These are phyloP conservation scores for Theocolax elegans DNA, from an alignment of 1,140 invertebrate genomes.

Conservation along the genomic window DNA sequence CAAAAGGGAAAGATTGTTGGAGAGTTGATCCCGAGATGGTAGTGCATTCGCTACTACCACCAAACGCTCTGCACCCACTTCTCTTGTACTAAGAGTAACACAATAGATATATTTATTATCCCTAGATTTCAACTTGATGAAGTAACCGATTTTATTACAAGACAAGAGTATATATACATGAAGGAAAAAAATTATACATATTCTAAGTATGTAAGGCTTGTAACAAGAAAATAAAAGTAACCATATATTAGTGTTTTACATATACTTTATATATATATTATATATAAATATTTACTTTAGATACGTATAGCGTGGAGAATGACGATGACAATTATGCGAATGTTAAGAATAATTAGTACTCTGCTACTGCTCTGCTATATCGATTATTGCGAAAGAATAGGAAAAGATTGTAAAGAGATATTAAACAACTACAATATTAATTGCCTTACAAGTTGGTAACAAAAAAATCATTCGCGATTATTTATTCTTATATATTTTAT, in stretches of 20 bases:
- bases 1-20: constrained; percentile 52
- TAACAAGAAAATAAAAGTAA: constrained; percentile 68
- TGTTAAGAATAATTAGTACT: constrained; percentile 28
- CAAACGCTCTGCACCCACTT: constrained; percentile 63
- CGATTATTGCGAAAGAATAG: constrained; percentile 9
- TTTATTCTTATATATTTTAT: constrained; percentile 9
- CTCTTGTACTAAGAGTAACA: constrained; percentile 66
- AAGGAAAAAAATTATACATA: constrained; percentile 64
- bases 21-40: constrained; percentile 53
- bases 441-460: too few species aligned
- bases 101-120: constrained; percentile 67
- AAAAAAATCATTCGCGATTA: neutral
- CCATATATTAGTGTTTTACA: constrained; percentile 68
- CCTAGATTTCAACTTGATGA: constrained; percentile 58
- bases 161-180: constrained; percentile 62
- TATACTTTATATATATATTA: constrained; percentile 64
- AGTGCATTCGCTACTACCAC: constrained; percentile 58
- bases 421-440: too few species aligned
- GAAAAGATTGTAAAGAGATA: constrained; percentile 47
- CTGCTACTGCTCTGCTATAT: constrained; percentile 35
- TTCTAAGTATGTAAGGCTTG: constrained; percentile 68
- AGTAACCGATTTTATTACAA: constrained; percentile 67
- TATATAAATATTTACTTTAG: constrained; percentile 61
- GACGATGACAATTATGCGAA: constrained; percentile 9
- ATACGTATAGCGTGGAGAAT: constrained; percentile 52